Evolutionary conservation across 2,113 vertebrate species (phyloP).

Genomic region (Xiphophorus hellerii): DNA sequence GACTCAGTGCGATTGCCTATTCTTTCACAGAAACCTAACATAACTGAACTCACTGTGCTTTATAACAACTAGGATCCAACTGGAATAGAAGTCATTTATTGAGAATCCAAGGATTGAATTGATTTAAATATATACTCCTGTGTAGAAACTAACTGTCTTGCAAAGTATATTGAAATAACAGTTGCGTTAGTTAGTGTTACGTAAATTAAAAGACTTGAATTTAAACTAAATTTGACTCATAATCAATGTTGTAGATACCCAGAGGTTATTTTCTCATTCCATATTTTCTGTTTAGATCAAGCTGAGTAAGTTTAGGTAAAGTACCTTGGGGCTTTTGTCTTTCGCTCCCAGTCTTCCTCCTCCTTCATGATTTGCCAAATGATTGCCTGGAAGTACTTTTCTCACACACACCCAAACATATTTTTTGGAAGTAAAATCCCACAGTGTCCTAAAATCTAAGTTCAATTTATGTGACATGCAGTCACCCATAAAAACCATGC

Average conservation of each 20-base stretch:
- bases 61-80: too few species aligned
- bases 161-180: background rate
- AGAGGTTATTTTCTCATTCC: background rate
- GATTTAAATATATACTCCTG: background rate
- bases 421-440: background rate
- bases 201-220: background rate
- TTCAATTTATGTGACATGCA: too few species aligned
- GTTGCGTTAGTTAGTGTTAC: background rate
- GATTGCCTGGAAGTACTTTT: constrained; percentile 41
- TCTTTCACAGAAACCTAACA: background rate
- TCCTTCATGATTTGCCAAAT: background rate
- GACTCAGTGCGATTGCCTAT: background rate
- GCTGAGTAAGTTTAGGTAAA: background rate
- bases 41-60: background rate
- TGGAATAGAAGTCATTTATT: too few species aligned
- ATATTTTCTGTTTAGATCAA: background rate
- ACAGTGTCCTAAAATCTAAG: too few species aligned
- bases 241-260: background rate
- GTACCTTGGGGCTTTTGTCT: background rate
- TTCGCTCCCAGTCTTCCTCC: background rate
- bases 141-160: background rate
- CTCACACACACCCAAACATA: background rate
- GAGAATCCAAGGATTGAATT: too few species aligned
- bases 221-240: background rate
- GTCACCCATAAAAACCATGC: too few species aligned